Conservation (phyloP, 2,113 vertebrate genomes). For the Chlorodrepanis virens region DNA sequence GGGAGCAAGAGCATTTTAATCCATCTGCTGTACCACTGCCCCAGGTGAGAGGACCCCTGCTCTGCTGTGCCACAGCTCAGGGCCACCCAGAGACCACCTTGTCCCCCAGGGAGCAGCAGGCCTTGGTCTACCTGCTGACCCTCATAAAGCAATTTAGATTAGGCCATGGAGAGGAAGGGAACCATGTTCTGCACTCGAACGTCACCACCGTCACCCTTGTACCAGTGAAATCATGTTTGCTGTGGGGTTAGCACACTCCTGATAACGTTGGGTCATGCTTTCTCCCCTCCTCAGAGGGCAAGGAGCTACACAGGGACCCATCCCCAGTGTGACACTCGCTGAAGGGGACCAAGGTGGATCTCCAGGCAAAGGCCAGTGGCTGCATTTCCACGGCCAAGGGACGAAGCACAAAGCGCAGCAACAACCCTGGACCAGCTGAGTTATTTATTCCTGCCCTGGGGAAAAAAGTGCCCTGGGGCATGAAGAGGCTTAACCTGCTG, state of each 20-base stretch:
- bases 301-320: neutral
- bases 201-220: slow-evolving; percentile 39
- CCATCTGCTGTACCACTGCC: neutral
- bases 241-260: neutral
- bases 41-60: rapidly evolving
- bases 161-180: neutral
- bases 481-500: neutral
- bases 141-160: slow-evolving; percentile 75
- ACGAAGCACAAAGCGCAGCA: neutral
- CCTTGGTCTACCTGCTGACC: neutral
- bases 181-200: neutral
- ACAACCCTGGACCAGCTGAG: neutral
- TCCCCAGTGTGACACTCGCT: rapidly evolving
- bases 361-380: neutral
- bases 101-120: neutral
- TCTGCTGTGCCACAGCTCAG: neutral
- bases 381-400: neutral
- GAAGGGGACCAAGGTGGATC: neutral
- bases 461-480: neutral
- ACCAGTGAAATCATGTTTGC: slow-evolving; percentile 28
- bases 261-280: neutral
- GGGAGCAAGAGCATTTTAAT: neutral
- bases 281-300: neutral
- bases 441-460: neutral
- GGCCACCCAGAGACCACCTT: neutral